phyloP scores from a whole-genome alignment of 2,113 vertebrate genomes.

The Arvicanthis niloticus region DNA sequence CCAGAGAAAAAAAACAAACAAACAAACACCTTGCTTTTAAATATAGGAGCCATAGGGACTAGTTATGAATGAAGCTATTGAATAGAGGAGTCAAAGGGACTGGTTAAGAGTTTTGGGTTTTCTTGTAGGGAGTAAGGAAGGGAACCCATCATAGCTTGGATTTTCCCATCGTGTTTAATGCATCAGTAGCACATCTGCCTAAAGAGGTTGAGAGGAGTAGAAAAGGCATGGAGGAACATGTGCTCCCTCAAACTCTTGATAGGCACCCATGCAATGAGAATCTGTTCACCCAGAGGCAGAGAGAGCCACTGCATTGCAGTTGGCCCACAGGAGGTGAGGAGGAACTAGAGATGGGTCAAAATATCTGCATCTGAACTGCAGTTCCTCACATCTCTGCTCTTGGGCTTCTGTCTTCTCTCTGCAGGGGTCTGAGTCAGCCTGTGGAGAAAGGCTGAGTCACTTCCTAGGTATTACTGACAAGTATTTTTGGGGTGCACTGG shows the following conservation, averaged over 20 bases:
- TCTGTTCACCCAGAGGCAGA: slow-evolving; percentile 31
- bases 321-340: not conserved
- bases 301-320: not conserved
- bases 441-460: not conserved
- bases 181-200: not conserved
- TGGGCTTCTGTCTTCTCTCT: not conserved
- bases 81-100: not conserved
- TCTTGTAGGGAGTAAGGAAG: not conserved
- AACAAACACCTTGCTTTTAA: not conserved
- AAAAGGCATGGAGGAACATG: not conserved
- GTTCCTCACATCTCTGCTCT: not conserved
- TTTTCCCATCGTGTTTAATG: slow-evolving; percentile 1
- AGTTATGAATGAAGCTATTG: not conserved
- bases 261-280: slow-evolving; percentile 41
- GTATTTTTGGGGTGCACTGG: not conserved
- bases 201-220: not conserved
- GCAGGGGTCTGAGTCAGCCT: not conserved
- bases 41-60: too few species aligned
- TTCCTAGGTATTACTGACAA: not conserved
- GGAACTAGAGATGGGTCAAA: not conserved
- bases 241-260: slow-evolving; percentile 14
- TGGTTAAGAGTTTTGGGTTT: not conserved
- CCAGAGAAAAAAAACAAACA: not conserved
- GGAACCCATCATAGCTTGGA: not conserved
- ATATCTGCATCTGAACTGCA: not conserved